Conservation (phyloP, 1,140 invertebrate genomes). For the Drosophila bocqueti region DNA sequence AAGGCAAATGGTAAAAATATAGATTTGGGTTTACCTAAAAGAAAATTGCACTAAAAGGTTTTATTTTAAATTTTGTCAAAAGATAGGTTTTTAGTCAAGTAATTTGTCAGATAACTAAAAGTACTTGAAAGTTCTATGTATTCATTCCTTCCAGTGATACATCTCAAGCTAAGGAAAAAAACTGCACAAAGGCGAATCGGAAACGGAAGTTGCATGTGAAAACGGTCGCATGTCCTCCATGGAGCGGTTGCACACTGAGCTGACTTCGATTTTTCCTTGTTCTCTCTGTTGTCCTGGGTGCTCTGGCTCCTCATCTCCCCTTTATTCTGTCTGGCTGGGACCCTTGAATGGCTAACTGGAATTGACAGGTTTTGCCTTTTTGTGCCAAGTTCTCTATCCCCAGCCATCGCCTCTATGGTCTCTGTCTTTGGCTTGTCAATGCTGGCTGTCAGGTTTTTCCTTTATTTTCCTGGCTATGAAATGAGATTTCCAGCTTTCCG, state of each 20-base stretch:
- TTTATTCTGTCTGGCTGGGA: conserved; percentile 35
- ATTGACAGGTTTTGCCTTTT: conserved; percentile 78
- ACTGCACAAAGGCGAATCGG: conserved; percentile 71
- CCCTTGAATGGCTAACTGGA: conserved; percentile 66
- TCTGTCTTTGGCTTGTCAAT: conserved; percentile 59
- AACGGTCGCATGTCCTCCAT: conserved; percentile 53
- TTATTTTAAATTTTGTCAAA: no score
- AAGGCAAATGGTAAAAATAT: background rate
- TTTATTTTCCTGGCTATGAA: conserved; percentile 50
- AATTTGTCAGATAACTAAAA: background rate
- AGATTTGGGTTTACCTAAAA: background rate
- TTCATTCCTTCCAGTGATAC: conserved; percentile 12
- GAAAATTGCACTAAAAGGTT: background rate
- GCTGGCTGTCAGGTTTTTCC: conserved; percentile 47
- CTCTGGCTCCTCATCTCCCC: background rate
- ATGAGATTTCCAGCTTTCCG: conserved; percentile 74
- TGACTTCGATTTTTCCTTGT: conserved; percentile 38
- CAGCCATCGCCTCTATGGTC: conserved; percentile 12
- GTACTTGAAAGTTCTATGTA: background rate
- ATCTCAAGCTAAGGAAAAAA: conserved; percentile 4
- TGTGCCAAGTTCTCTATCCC: conserved; percentile 51
- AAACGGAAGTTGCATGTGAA: conserved; percentile 79
- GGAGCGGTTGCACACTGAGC: conserved; percentile 44
- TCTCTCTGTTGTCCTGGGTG: conserved; percentile 29
- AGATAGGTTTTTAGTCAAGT: no score